phyloP scores from a whole-genome alignment of 2,888 invertebrate species.

The Odontothrips loti region DNA sequence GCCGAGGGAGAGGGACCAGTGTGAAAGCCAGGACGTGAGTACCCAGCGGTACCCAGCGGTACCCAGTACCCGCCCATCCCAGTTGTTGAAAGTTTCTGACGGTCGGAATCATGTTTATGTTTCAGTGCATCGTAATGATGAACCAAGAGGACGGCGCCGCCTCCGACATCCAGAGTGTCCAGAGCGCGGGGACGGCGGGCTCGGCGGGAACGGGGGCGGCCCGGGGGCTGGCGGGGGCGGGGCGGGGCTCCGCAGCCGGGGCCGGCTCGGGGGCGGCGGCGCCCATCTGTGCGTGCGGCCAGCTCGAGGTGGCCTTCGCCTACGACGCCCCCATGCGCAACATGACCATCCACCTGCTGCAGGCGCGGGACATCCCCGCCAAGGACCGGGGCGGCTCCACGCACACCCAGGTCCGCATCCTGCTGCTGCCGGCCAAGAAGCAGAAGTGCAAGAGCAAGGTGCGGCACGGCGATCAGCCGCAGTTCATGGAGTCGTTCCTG shows the following conservation, averaged over 20 bases:
- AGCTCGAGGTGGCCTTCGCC: constrained; percentile 79
- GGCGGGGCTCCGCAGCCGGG: constrained; percentile 42
- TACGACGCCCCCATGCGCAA: constrained; percentile 88
- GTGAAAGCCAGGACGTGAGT: constrained; percentile 64
- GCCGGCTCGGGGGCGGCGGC: constrained; percentile 37
- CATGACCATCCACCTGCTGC: constrained; percentile 88
- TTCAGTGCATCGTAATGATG: constrained; percentile 53
- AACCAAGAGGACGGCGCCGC: constrained; percentile 47
- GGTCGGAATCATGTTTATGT: background rate
- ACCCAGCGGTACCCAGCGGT: background rate
- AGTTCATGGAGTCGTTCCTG: constrained; percentile 89
- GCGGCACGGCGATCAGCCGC: constrained; percentile 82
- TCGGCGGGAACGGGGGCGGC: constrained; percentile 46
- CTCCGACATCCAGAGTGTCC: constrained; percentile 47
- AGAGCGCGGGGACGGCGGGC: constrained; percentile 47
- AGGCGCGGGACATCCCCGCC: constrained; percentile 75
- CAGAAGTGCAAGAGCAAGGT: constrained; percentile 94
- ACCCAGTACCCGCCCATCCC: too few relatives aligned
- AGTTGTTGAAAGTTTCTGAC: too few relatives aligned
- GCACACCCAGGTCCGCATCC: constrained; percentile 68
- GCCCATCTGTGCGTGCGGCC: constrained; percentile 55
- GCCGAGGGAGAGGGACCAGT: constrained; percentile 12
- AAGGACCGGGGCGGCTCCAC: constrained; percentile 63
- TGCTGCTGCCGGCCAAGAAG: constrained; percentile 85
- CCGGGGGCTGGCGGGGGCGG: constrained; percentile 50